Percentiles rank a stretch among this genome's conserved stretches.
Conservation (phyloP, 2,113 vertebrate genomes). For the Pomatostomus ruficeps region DNA sequence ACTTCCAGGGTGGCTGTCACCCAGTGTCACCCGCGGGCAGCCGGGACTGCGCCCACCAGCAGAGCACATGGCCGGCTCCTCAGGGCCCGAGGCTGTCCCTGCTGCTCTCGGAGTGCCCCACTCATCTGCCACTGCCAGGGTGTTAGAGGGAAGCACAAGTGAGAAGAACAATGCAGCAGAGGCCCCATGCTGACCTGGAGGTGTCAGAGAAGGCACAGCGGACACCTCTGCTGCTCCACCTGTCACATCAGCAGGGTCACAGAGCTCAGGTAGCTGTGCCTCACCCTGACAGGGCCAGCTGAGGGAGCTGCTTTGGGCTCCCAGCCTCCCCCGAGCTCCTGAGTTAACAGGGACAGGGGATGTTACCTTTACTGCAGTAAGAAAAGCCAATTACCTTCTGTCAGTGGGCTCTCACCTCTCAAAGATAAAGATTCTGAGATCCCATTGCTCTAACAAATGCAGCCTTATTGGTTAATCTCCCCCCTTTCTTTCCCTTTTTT, state of each 20-base stretch:
- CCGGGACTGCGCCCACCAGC: neutral
- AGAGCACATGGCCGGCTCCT: neutral
- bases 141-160: neutral
- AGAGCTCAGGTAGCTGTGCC: neutral
- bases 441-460: neutral
- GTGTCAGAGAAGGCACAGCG: neutral
- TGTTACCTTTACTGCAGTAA: neutral
- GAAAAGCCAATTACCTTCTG: neutral
- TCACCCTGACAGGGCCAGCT: neutral
- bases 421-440: neutral
- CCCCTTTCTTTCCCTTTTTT: neutral
- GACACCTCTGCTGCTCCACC: neutral
- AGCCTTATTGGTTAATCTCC: neutral
- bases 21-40: rapidly evolving
- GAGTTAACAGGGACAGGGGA: neutral
- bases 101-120: rapidly evolving
- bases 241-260: neutral
- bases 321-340: neutral
- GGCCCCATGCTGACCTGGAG: neutral
- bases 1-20: neutral
- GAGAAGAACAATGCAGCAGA: neutral
- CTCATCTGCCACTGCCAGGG: neutral
- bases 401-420: neutral
- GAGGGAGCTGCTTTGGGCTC: neutral
- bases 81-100: neutral